Evolutionary conservation across 2,888 invertebrate genomes (phyloP), one percentile per base, ranked within the genome.

Genomic region (Opisthograptis luteolata): DNA sequence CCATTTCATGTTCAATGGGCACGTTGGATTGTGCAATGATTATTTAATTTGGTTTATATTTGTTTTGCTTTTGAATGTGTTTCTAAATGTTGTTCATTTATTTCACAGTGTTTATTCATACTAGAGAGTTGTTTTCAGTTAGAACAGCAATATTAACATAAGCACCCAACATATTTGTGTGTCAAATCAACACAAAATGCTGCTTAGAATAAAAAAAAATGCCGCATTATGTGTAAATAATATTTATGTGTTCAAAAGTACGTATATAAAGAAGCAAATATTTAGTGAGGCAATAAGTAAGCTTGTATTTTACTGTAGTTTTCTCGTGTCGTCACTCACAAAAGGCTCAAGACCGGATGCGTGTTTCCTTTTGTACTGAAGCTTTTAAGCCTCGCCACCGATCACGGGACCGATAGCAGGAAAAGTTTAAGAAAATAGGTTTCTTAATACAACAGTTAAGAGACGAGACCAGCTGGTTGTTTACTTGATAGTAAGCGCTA

Each of bases 11-110:
- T 79, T 79, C 77, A 81, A 80, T 79, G 73, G 71, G 64, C 62
- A 51, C 56, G 66, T 68, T 65, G 70, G 28, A 44, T 50, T 66
- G 63, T 65, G 66, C 74, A 72, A 80, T 79, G 77, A 65, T 70
- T 75, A 76, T 83, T 81, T 85, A 74, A 86, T 85, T 76, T 70
- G 72, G 70, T 79, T 81, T 69, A 76, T 76, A 77, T 77, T 68
- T 59, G 44, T 51, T 56, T 66, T 68, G 67, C 64, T 65, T 63
- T 63, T 64, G 60, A 56, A 53, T 44, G 37, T 45, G 44, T 45
- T 55, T 49, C 35, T 31, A 41, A 50, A 37, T 44, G 27, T 44
- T 47, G 32, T 36, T 47, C 22, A 22, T 39, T 42, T 49, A 47
- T 39, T 50, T 34, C 27, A n/a, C n/a, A 27, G 31, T 24, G 36